Evolutionary conservation across 2,888 invertebrate genomes (phyloP), one percentile per base, ranked within the genome.

Genomic region (Cheilosia soror): DNA sequence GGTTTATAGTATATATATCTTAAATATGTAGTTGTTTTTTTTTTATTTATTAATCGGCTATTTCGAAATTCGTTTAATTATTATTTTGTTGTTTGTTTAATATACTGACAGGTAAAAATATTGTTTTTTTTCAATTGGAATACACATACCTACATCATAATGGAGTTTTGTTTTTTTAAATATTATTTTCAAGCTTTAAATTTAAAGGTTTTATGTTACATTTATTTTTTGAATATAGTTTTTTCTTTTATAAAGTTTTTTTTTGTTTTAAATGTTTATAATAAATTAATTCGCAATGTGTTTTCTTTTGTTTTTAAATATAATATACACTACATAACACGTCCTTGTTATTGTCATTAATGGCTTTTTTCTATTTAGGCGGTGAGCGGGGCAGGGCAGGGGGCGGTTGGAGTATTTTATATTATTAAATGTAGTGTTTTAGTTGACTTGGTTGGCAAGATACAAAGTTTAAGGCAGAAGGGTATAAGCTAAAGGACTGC

Each of bases 191-290:
- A 60, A 65, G 57, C 57, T 42, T 63, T 55, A 27, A 33, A 53
- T 65, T 31, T n/a, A 88, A 88, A 84, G 87, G 87, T 86, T 88
- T 49, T 86, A 87, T 88, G 76, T 82, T 88, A 89, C 89, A 87
- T 77, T 47, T 47, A 65, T 79, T 60, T 51, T 79, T 83, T 27
- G 37, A 75, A 78, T 63, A 78, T 47, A 58, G 31, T 68, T 66
- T 65, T 20, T 57, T 65, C 40, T 29, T 47, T 65, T 49, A 47
- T 63, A 49, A 25, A 25, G 53, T 81, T 5, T 42, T 58, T 49
- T 55, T 6, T 40, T 15, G 7, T 47, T 47, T 47, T 42, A n/a
- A 82, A 65, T 47, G 44, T 62, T 69, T 69, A 55, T 49, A 81
- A 51, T 69, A 58, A 63, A 44, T 65, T 72, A 71, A 66, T 68